Base-by-base conservation (phyloP, 2,888 invertebrate genomes). In the Lepeophtheirus nordmannii region DNA sequence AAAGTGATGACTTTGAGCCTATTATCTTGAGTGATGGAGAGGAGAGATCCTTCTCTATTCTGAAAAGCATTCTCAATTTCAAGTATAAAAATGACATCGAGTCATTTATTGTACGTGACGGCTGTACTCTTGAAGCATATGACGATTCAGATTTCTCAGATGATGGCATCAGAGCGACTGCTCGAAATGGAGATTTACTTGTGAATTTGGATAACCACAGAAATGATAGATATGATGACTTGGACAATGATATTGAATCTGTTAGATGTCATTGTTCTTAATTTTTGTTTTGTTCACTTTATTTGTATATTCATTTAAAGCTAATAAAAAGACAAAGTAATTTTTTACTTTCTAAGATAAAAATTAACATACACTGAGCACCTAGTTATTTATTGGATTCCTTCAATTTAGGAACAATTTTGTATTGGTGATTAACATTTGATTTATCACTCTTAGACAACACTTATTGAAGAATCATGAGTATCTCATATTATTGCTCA, bases 191-290 rank as follows among this genome's bases (percentile, higher is more conserved):
- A 30, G 39, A 46, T 46, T 17, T 46, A 46, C 8, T 38, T 2
- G 37, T 60, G 22, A 23, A 38, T 30, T 60, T 22, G 17, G 30
- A 30, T 14, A 17, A 38, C 7, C 37, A 38, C 37, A 22, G 30
- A 37, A 38, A 60, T 37, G 37, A 30, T 10, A 22, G 39, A 60
- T 38, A 30, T 30, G 39, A 14, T 1, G 30, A 30, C 10, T 23
- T 60, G 60, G 39, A 60, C 60, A 60, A 60, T 14, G 60, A 60
- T 38, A 38, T 60, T 17, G 60, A 60, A 14, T 60, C 60, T 11
- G 23, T 60, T 38, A 60, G 60, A 38, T 30, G 30, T 14, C 30
- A 60, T 37, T 60, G 60, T 37, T 60, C 30, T 46, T 46, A 46
- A 46, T 7, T 30, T 30, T 30, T 30, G 2, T 30, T 30, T n/a